Evolutionary conservation across 2,797 vertebrate species (phyloP), one percentile per base, ranked within the genome.

Genomic region (Glyptemys insculpta): DNA sequence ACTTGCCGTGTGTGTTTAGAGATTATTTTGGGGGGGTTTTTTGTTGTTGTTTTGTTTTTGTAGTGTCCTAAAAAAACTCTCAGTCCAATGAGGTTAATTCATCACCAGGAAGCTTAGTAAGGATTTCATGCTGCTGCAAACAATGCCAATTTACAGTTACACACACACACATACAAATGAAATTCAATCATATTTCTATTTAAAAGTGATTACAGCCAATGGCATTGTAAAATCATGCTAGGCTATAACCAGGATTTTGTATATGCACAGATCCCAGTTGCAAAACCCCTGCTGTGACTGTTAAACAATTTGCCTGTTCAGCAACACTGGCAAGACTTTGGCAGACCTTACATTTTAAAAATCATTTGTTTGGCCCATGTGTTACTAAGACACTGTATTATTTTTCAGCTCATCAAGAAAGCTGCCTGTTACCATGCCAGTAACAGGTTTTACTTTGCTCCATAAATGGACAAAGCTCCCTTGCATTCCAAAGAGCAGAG

Each of bases 191-290:
- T 96, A 88, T 96, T 97, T 97, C 95, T 96, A 97, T 98, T 98
- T 97, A 96, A 97, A 98, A 98, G 96, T 91, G 79, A 96, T 97
- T 98, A 97, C 93, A 97, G 98, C 95, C 98, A 96, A 96, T 97
- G 97, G 96, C 92, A 96, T 98, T 98, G 97, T 97, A 98, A 98
- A 98, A 98, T 97, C 96, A 97, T 90, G 86, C 97, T 98, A 98
- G 98, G 98, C 96, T 52, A 4, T 90, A 93, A 97, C 97, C 98
- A 98, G 97, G 88, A 96, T 86, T 76, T 84, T 93, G 98, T 98
- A 98, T 98, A 98, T 98, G 98, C 97, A 93, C 92, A 96, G 97
- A 95, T 97, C 97, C 97, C 98, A 97, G 97, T 93, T 91, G 97
- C 94, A 96, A 91, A 98, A 95, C 93, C 86, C 95, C 94, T 95